These are phyloP conservation scores for Eutolmus rufibarbis DNA, from an alignment of 2,888 invertebrate species.

Conservation along the genomic window DNA sequence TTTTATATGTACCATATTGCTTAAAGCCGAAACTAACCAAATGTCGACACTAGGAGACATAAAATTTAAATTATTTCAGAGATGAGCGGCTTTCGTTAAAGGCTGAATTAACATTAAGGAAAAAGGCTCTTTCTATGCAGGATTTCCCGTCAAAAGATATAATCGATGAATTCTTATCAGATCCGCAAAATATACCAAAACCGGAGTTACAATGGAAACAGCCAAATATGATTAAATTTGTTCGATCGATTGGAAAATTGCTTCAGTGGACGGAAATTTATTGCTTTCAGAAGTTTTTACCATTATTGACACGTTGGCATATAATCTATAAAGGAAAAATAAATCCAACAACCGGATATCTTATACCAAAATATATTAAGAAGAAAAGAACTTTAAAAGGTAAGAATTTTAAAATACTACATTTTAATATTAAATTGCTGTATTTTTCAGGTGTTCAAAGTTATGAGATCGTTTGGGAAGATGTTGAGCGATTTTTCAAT, in stretches of 20 bases:
- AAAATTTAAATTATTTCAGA: constrained; percentile 61
- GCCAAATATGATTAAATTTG: constrained; percentile 75
- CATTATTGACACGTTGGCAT: constrained; percentile 80
- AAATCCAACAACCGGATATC: constrained; percentile 50
- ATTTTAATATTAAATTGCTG: not conserved
- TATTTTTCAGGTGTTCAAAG: constrained; percentile 68
- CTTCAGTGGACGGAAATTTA: constrained; percentile 80
- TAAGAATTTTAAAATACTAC: constrained; percentile 42
- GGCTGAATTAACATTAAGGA: constrained; percentile 73
- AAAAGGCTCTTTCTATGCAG: constrained; percentile 70
- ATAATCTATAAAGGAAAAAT: constrained; percentile 53
- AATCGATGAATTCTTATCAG: constrained; percentile 75
- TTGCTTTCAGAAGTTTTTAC: constrained; percentile 78
- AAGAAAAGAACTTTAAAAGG: constrained; percentile 68
- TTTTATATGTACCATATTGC: too few species aligned
- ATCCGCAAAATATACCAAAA: constrained; percentile 65
- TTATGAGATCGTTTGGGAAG: constrained; percentile 77
- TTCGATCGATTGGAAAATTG: constrained; percentile 71
- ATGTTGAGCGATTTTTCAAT: constrained; percentile 67
- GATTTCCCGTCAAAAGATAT: constrained; percentile 77
- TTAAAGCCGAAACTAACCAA: not conserved
- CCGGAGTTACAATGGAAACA: constrained; percentile 69
- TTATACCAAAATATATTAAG: constrained; percentile 66
- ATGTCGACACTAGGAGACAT: constrained; percentile 34
- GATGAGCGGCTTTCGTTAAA: constrained; percentile 70